A percentile compares a stretch with the other conserved stretches of the same genome.
These are phyloP conservation scores for Apamea monoglypha DNA, from an alignment of 2,888 invertebrate species.

Conservation along the genomic window DNA sequence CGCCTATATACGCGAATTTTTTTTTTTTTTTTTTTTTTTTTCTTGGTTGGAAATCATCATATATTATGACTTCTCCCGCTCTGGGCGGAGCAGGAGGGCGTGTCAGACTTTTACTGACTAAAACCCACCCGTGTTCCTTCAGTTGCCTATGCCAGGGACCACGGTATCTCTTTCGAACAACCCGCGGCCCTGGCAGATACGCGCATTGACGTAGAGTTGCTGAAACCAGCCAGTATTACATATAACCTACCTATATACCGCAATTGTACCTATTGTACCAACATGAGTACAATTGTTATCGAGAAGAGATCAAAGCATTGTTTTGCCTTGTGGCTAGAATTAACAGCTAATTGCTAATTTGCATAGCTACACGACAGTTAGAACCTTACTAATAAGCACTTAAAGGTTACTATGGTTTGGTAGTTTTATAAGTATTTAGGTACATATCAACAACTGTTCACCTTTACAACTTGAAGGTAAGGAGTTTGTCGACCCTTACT, in stretches of 20 bases:
- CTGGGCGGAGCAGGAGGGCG: too few relatives aligned
- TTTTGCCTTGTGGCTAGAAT: constrained; percentile 37
- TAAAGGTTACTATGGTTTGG: not conserved
- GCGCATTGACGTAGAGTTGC: too few relatives aligned
- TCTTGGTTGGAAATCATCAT: too few relatives aligned
- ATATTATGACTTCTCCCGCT: too few relatives aligned
- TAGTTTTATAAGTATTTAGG: not conserved
- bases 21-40: too few relatives aligned
- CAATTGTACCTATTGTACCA: not conserved
- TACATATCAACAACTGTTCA: not conserved
- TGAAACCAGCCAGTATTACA: too few relatives aligned
- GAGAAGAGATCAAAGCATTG: constrained; percentile 34
- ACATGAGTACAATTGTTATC: constrained; percentile 6
- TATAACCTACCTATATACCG: not conserved
- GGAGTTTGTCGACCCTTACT: constrained; percentile 26
- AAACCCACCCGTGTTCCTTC: too few relatives aligned
- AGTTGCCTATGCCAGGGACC: too few relatives aligned
- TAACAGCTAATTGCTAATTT: constrained; percentile 20
- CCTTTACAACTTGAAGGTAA: constrained; percentile 18
- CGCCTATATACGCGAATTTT: too few relatives aligned
- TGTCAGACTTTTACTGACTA: too few relatives aligned
- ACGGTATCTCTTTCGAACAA: too few relatives aligned
- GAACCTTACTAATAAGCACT: not conserved
- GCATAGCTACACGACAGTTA: not conserved
- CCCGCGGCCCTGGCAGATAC: too few relatives aligned